phyloP scores from a whole-genome alignment of 2,797 vertebrate genomes.

The Pyrocephalus nanus region DNA sequence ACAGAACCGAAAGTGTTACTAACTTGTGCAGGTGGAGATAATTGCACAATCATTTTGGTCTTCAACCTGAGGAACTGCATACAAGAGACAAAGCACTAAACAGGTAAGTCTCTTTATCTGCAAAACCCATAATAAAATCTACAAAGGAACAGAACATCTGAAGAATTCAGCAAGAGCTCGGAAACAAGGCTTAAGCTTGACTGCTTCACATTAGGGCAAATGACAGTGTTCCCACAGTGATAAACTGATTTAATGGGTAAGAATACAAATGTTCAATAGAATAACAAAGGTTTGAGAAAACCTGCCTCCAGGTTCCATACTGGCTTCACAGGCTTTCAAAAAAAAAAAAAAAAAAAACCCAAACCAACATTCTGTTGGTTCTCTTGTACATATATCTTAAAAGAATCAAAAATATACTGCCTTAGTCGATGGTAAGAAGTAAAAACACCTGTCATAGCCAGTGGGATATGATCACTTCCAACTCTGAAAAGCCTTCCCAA shows the following conservation, averaged over 20 bases:
- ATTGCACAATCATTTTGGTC: not conserved
- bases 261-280: not conserved
- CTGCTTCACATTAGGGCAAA: not conserved
- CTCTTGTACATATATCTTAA: not conserved
- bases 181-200: not conserved
- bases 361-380: not conserved
- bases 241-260: conserved; percentile 9
- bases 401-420: conserved; percentile 24
- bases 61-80: not conserved
- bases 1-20: not conserved
- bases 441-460: not conserved
- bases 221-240: not conserved
- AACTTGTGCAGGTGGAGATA: not conserved
- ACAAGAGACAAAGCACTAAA: not conserved
- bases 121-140: not conserved
- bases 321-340: not conserved
- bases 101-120: not conserved
- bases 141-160: not conserved
- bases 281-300: conserved; percentile 18
- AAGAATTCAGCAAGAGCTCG: not conserved
- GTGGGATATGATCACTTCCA: not conserved
- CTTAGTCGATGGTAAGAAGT: not conserved
- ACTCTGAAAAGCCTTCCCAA: not conserved
- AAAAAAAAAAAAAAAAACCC: not conserved
- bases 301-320: not conserved